Evolutionary conservation across 2,113 vertebrate species (phyloP), one percentile per base, ranked within the genome.

Genomic region (Myxocyprinus asiaticus): DNA sequence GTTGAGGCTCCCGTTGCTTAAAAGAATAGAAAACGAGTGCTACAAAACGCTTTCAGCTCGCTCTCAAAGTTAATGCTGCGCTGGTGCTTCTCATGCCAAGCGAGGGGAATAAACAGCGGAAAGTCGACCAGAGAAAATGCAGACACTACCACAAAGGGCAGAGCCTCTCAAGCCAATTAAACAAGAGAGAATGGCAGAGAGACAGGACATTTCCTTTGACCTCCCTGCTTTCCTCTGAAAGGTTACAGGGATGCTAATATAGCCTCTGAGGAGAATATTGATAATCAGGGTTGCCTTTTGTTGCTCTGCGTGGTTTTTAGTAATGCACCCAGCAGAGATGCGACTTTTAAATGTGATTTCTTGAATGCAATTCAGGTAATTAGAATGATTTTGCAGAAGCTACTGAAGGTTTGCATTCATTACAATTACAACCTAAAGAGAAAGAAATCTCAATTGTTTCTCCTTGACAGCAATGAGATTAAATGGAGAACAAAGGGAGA

Each of bases 191-290:
- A 71, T 63, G 48, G 59, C 58, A 79, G 14, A 33, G 22, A 33
- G 22, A 22, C n/a, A 72, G 67, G 59, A 71, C 65, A 76, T 73
- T 79, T 65, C 51, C 67, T 78, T 55, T 68, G 67, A 51, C 72
- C 76, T 77, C 65, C 71, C 72, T 76, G 77, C 51, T 67, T 66
- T 42, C 58, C 59, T 81, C 45, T 9, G 9, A 84, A 84, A 84
- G 80, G 79, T 83, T 86, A 79, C 76, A 70, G 71, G 70, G 75
- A 86, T 86, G 86, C 61, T 81, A 82, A 85, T 87, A 76, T 43
- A 51, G 61, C 44, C 66, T 69, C 62, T 77, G 67, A 48, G 47
- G 74, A 81, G 82, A 82, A 83, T 84, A 61, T 83, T 86, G 80
- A 77, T 84, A 70, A 77, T 76, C 67, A 42, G 33, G 14, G 33